Evolutionary conservation across 2,888 invertebrate species (phyloP), one percentile per base, ranked within the genome.

Genomic region (Chrysina gloriosa): DNA sequence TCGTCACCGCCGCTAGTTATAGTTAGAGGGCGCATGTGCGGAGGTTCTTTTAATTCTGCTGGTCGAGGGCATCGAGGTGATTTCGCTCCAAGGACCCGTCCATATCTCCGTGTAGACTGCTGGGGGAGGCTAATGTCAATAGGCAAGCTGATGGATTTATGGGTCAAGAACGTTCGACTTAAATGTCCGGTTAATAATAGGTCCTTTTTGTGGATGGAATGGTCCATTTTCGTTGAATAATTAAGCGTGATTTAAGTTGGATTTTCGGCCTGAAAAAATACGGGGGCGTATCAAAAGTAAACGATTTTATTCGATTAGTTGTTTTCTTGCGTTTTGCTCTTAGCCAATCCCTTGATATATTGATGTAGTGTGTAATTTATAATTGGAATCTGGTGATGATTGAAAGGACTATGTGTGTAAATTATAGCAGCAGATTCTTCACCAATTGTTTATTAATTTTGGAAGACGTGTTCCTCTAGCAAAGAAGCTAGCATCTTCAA

Each of bases 1-100:
- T 36, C 64, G 39, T 11, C 6, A 36, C 25, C 11, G 45, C 45
- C 27, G 23, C n/a, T n/a, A n/a, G n/a, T n/a, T n/a, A n/a, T n/a
- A n/a, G n/a, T n/a, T 23, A 50, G 48, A 64, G 64, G 64, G 36
- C 64, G 64, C 64, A 50, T 50, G 64, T 50, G 50, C 34, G 11
- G 50, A 23, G 50, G 25, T 63, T 21, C 21, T 36, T 39, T 27
- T 21, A 7, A 7, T 25, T 11, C 25, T 25, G 21, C 21, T 25
- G 48, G 21, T 48, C 25, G 27, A 23, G 23, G 48, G 25, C 48
- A 2, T 19, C 3, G 9, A 31, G 19, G 19, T 27, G 48, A 21
- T 29, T 16, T 9, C 7, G 21, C 14, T 45, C 6, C 19, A 19
- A 14, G 39, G 1, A 4, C 14, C 14, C 14, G 39, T 14, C 5